These are phyloP conservation scores for Hycleus phaleratus DNA, from an alignment of 1,140 invertebrate genomes.

Conservation along the genomic window DNA sequence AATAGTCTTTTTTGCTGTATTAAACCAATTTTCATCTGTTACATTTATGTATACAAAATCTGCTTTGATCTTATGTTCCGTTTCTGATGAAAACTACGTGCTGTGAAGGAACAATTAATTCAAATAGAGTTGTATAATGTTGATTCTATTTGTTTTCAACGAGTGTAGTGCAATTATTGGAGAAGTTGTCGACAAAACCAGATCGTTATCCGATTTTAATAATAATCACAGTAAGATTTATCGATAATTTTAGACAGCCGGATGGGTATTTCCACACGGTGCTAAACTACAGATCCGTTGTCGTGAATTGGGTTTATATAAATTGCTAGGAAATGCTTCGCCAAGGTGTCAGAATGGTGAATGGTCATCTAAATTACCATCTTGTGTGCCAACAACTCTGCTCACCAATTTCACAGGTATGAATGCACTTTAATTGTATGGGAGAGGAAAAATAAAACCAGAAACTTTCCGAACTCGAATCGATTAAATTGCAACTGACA, in stretches of 20 bases:
- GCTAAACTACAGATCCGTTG: constrained; percentile 64
- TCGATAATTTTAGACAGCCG: constrained; percentile 31
- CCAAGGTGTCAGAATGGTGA: constrained; percentile 69
- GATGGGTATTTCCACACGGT: constrained; percentile 53
- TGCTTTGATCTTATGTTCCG: no score
- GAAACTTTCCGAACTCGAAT: background rate
- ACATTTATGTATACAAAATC: no score
- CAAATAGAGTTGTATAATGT: no score
- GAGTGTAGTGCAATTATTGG: no score
- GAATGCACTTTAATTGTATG: background rate
- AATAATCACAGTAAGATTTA: background rate
- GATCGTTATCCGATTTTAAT: background rate
- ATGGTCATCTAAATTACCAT: constrained; percentile 65
- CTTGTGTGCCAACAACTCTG: constrained; percentile 71
- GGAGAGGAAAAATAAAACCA: no score
- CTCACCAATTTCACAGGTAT: constrained; percentile 77
- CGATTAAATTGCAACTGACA: no score
- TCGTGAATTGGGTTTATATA: constrained; percentile 72
- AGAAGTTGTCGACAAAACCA: no score
- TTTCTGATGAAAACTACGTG: no score
- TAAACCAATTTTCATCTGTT: no score
- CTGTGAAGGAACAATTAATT: no score
- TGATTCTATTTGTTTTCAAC: no score
- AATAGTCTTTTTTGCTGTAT: no score
- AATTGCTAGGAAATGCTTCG: constrained; percentile 59